Evolutionary conservation across 2,113 vertebrate species (phyloP).

Genomic region (Pachycephala philippinensis): DNA sequence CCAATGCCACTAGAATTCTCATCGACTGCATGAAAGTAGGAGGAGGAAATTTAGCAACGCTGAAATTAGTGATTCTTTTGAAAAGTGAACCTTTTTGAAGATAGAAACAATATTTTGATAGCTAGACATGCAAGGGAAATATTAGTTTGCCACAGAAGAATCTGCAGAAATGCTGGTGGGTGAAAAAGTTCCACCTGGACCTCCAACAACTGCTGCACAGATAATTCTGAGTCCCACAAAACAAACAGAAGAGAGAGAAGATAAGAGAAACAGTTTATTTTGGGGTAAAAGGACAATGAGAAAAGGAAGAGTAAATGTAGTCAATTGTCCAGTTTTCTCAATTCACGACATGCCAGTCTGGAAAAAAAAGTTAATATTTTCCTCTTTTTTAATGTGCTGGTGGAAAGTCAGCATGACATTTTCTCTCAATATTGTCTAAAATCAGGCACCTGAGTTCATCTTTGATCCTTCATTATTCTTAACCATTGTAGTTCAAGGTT

Average conservation of each 20-base stretch:
- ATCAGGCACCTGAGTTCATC: not conserved
- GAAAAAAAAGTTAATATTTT: not conserved
- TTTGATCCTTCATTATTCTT: not conserved
- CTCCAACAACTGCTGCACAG: not conserved
- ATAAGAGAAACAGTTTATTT: not conserved
- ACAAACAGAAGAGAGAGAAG: not conserved
- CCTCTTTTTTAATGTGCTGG: not conserved
- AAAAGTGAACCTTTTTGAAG: not conserved
- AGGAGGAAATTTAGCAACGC: not conserved
- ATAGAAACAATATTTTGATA: not conserved
- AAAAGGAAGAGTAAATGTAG: not conserved
- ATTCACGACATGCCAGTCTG: not conserved
- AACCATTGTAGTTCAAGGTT: not conserved
- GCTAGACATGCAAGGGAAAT: not conserved
- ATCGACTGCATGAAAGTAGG: not conserved
- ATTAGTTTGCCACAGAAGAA: not conserved
- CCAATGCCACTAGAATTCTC: not conserved
- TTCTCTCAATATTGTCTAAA: not conserved
- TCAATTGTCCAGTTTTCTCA: not conserved
- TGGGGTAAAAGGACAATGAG: not conserved
- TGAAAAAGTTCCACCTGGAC: not conserved
- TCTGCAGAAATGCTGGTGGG: not conserved
- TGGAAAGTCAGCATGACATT: not conserved
- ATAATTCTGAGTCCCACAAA: not conserved
- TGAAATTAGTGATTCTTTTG: not conserved